These are phyloP conservation scores for Caenorhabditis sp. DNA, from an alignment of 2,888 invertebrate genomes.

Conservation along the genomic window DNA sequence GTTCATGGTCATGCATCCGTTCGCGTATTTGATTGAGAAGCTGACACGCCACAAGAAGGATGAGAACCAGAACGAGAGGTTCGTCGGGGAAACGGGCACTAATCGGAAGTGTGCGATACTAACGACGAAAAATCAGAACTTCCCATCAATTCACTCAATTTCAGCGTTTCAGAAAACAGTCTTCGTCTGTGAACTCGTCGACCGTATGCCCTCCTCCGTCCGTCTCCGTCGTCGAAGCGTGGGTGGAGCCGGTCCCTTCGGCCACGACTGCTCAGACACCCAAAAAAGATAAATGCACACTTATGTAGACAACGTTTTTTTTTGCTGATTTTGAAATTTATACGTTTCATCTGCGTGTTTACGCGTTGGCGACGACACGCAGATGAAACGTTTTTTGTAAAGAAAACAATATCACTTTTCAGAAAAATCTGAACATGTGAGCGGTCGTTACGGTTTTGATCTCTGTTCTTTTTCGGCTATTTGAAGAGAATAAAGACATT, in stretches of 20 bases:
- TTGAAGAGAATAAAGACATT: conserved; percentile 5
- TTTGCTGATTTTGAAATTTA: neutral
- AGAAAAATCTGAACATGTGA: conserved; percentile 2
- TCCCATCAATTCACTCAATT: conserved; percentile 10
- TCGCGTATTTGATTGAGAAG: conserved; percentile 62
- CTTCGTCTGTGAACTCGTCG: conserved; percentile 52
- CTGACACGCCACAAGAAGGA: conserved; percentile 53
- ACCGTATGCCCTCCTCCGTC: conserved; percentile 20
- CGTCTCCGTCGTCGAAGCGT: conserved; percentile 49
- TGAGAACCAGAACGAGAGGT: conserved; percentile 52
- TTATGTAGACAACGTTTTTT: conserved; percentile 44
- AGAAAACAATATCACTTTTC: neutral
- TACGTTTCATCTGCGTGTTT: neutral
- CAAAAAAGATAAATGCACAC: conserved; percentile 54
- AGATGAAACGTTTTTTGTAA: neutral
- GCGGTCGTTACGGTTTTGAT: conserved; percentile 44
- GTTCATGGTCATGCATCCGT: conserved; percentile 66
- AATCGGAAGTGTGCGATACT: neutral
- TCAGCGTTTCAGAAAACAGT: conserved; percentile 55
- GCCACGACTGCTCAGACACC: neutral
- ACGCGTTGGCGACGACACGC: too few relatives aligned
- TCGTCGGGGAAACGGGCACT: neutral
- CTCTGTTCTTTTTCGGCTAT: conserved; percentile 29
- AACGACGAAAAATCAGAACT: neutral
- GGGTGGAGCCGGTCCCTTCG: conserved; percentile 26